Base-by-base conservation (phyloP, 64 coral and sea anemone species). In the Catalaphyllia jardinei region DNA sequence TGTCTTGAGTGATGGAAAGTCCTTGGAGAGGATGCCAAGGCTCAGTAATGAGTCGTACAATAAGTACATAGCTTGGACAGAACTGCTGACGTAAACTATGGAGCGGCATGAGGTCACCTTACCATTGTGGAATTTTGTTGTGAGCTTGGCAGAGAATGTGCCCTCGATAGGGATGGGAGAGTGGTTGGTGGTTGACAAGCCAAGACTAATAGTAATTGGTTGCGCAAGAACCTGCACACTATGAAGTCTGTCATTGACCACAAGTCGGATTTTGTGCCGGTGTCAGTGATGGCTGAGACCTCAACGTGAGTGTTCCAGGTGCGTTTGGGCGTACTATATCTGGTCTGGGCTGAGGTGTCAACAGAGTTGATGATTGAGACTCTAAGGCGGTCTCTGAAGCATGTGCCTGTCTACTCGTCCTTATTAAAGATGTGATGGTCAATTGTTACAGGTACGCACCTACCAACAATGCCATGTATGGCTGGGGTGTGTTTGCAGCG, bases 171-270 rank as follows among this genome's bases (percentile, higher is more conserved):
- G 11, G 11, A 92, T 92, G 8, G 84, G 91, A 22, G 33, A 87
- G 50, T 62, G 84, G 82, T 92, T 92, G 31, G 91, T 76, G 50
- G 91, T 77, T 20, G 91, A 57, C 16, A 93, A 60, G 20, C 86
- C 49, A 27, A 88, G 52, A 8, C 12, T 20, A 6, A 88, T 1
- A 20, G 65, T 12, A 93, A 52, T 88, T 87, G 24, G 14, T 86
- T 51, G 17, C 31, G 64, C 19, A 82, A 90, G 62, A 94, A 94
- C n/a, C 93, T 75, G 39, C 64, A 79, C 14, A 82, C 88, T 22
- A 91, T 1, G 62, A 90, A 94, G 31, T 86, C 88, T 25, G 54
- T 17, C 29, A 91, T 14, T 69, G 89, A 95, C 93, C 89, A 88
- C 11, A 91, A 83, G 65, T 91, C 69, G 0, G 93, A 95, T 31